Percentiles rank a stretch among this genome's conserved stretches.
These are phyloP conservation scores for Avahi laniger DNA, from an alignment of 2,797 vertebrate species.

Conservation along the genomic window DNA sequence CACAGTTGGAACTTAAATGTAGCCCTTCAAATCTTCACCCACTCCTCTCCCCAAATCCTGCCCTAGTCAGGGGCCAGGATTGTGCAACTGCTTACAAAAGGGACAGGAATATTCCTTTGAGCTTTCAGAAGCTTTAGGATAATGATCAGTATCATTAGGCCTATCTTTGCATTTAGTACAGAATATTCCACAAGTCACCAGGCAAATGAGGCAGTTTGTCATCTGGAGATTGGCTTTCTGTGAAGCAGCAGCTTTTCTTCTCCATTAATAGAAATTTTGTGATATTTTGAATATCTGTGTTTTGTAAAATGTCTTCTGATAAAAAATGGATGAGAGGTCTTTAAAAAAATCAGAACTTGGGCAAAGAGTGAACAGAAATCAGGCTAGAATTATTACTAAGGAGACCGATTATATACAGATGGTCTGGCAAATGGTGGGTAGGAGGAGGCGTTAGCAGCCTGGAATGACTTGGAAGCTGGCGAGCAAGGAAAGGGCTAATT, in stretches of 20 bases:
- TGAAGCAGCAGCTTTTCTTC: not conserved
- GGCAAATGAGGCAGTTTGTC: not conserved
- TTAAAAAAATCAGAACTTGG: slow-evolving; percentile 57
- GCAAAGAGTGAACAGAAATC: slow-evolving; percentile 19
- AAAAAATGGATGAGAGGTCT: not conserved
- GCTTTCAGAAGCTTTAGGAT: not conserved
- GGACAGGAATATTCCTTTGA: not conserved
- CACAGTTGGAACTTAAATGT: not conserved
- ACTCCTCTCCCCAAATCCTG: not conserved
- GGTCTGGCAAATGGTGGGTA: slow-evolving; percentile 35
- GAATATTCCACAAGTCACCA: not conserved
- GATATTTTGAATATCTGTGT: slow-evolving; percentile 32
- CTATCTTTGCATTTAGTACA: not conserved
- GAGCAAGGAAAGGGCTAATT: slow-evolving; percentile 59
- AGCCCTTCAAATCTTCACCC: not conserved
- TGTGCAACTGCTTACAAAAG: not conserved
- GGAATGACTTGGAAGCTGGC: slow-evolving; percentile 35
- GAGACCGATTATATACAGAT: slow-evolving; percentile 46
- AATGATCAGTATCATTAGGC: not conserved
- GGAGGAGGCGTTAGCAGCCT: not conserved
- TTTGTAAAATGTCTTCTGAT: slow-evolving; percentile 15
- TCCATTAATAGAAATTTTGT: not conserved
- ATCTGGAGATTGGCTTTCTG: not conserved
- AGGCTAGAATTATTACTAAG: slow-evolving; percentile 36
- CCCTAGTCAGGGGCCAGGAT: not conserved